Evolutionary conservation across 2,797 vertebrate genomes (phyloP).

Genomic region (Gallinago nigripennis): DNA sequence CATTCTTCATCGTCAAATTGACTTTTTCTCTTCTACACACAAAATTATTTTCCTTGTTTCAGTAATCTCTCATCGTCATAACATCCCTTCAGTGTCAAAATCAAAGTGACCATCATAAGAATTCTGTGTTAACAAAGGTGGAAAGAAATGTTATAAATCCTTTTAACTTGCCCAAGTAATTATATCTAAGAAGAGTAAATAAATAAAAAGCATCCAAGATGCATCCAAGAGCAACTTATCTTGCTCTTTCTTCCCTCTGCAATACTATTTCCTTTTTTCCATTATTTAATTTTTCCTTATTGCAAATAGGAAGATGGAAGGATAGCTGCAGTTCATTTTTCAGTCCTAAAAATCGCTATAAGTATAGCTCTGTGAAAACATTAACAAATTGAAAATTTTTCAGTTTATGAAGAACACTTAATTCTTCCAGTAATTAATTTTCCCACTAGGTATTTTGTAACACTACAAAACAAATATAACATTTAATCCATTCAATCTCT

Average conservation of each 20-base stretch:
- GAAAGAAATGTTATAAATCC: not conserved
- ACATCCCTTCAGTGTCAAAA: not conserved
- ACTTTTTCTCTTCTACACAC: not conserved
- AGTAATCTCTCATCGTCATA: not conserved
- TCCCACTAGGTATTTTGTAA: not conserved
- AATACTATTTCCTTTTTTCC: not conserved
- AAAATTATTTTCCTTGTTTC: not conserved
- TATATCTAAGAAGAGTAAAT: not conserved
- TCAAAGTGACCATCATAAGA: not conserved
- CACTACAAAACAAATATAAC: not conserved
- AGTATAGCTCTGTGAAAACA: not conserved
- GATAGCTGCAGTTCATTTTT: not conserved
- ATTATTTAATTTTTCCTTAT: not conserved
- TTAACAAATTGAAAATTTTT: not conserved
- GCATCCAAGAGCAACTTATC: too few species aligned
- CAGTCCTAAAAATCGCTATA: not conserved
- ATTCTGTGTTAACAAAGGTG: not conserved
- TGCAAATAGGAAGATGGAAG: not conserved
- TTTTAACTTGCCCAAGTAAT: not conserved
- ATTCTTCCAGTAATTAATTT: not conserved
- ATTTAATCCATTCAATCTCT: not conserved
- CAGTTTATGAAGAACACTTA: not conserved
- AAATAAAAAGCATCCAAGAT: not conserved
- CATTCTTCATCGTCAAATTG: not conserved
- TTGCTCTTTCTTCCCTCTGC: not conserved